These are phyloP conservation scores for Napeogenes sylphis DNA, from an alignment of 2,888 invertebrate genomes.

Conservation along the genomic window DNA sequence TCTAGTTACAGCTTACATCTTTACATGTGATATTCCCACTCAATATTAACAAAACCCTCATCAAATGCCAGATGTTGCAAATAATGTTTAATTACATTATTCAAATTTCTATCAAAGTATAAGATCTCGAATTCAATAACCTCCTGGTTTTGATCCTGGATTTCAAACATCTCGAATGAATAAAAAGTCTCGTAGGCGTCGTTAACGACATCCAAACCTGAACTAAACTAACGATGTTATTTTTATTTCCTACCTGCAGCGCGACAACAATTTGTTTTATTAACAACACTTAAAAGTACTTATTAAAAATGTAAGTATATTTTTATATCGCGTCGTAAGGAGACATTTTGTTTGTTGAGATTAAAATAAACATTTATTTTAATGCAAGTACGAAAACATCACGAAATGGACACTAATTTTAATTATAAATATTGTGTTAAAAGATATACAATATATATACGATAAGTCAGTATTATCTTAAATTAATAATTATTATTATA, in stretches of 20 bases:
- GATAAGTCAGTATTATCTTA: not conserved
- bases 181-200: slow-evolving; percentile 57
- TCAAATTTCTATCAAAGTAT: not conserved
- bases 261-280: slow-evolving; percentile 67
- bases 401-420: slow-evolving; percentile 27
- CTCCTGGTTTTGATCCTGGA: not conserved
- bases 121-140: slow-evolving; percentile 12
- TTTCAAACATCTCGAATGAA: slow-evolving; percentile 12
- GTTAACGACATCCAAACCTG: slow-evolving; percentile 67
- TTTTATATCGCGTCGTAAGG: slow-evolving; percentile 32
- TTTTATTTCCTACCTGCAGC: slow-evolving; percentile 37
- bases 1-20: too few relatives aligned
- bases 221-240: slow-evolving; percentile 56
- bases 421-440: too few relatives aligned
- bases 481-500: not conserved
- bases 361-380: slow-evolving; percentile 35
- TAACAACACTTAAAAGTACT: slow-evolving; percentile 70
- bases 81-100: too few relatives aligned
- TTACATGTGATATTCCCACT: too few relatives aligned
- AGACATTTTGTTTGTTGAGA: slow-evolving; percentile 26
- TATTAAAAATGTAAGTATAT: slow-evolving; percentile 66
- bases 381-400: slow-evolving; percentile 33
- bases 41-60: too few relatives aligned
- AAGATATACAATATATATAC: too few relatives aligned
- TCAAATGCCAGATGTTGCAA: too few relatives aligned